Evolutionary conservation across 2,797 vertebrate genomes (phyloP).

Genomic region (Schizothorax lantsangensis): DNA sequence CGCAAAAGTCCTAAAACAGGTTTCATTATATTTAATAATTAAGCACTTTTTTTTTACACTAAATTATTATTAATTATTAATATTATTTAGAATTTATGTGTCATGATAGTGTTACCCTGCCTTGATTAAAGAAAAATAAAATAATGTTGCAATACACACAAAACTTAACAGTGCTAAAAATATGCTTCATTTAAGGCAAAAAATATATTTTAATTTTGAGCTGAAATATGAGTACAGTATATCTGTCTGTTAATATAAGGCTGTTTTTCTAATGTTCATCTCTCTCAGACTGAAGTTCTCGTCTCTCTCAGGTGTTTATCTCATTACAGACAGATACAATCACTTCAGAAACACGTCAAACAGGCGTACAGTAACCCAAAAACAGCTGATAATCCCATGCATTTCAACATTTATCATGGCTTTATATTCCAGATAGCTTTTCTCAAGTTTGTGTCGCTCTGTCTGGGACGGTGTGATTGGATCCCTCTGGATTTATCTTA

Average conservation of each 20-base stretch:
- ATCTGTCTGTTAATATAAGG: neutral
- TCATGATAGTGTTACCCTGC: neutral
- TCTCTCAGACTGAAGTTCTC: too few species aligned
- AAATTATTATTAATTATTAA: neutral
- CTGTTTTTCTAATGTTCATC: neutral
- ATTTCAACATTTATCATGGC: neutral
- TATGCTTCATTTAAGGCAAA: neutral
- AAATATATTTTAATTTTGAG: neutral
- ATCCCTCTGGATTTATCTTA: neutral
- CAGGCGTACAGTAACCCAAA: neutral
- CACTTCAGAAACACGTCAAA: neutral
- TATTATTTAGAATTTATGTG: neutral
- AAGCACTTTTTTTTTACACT: neutral
- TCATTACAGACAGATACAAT: neutral
- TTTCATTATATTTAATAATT: neutral
- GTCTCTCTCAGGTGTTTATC: neutral
- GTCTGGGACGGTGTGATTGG: neutral
- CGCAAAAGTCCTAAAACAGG: too few species aligned
- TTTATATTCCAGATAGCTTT: neutral
- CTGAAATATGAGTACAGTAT: neutral
- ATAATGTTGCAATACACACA: neutral
- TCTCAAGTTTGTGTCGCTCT: neutral
- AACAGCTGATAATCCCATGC: neutral
- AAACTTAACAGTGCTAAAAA: neutral
- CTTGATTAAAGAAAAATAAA: neutral